phyloP scores from a whole-genome alignment of 2,797 vertebrate genomes.

The Cyprinella venusta region DNA sequence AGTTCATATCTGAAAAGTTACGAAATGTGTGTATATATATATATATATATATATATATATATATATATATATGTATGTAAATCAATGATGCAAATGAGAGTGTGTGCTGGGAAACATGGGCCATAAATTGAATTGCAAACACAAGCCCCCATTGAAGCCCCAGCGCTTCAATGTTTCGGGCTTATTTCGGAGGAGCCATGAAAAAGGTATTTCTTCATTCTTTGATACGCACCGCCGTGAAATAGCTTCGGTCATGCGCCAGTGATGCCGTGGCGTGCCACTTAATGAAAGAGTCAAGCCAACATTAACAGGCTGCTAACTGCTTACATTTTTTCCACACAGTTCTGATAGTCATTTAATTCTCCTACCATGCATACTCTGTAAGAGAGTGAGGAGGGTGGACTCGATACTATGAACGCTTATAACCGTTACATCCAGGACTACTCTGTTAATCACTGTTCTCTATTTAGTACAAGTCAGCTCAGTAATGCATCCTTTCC shows the following conservation, averaged over 20 bases:
- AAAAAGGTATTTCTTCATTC: conserved; percentile 36
- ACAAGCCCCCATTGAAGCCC: too few relatives aligned
- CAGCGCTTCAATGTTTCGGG: conserved; percentile 4
- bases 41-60: too few relatives aligned
- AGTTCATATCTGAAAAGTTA: not conserved
- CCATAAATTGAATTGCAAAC: conserved; percentile 36
- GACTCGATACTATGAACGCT: not conserved
- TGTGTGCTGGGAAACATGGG: not conserved
- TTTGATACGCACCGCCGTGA: conserved; percentile 28
- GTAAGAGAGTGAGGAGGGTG: conserved; percentile 6
- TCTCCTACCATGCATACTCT: not conserved
- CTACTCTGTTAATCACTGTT: conserved; percentile 31
- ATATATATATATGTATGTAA: too few relatives aligned
- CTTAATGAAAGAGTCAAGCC: conserved; percentile 46
- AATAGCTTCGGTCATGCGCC: conserved; percentile 43
- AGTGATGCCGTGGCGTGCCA: conserved; percentile 20
- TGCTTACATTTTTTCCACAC: conserved; percentile 23
- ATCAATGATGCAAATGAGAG: conserved; percentile 39
- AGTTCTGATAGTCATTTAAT: conserved; percentile 30
- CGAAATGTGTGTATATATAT: not conserved
- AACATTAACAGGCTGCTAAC: conserved; percentile 40
- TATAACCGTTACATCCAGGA: conserved; percentile 30
- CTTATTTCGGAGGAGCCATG: conserved; percentile 17
- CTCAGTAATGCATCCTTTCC: conserved; percentile 13
- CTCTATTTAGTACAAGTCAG: conserved; percentile 1